A percentile compares a stretch with the other conserved stretches of the same genome.
Conservation (phyloP, 2,797 vertebrate species). For the Mormyrus proboscirostris region DNA sequence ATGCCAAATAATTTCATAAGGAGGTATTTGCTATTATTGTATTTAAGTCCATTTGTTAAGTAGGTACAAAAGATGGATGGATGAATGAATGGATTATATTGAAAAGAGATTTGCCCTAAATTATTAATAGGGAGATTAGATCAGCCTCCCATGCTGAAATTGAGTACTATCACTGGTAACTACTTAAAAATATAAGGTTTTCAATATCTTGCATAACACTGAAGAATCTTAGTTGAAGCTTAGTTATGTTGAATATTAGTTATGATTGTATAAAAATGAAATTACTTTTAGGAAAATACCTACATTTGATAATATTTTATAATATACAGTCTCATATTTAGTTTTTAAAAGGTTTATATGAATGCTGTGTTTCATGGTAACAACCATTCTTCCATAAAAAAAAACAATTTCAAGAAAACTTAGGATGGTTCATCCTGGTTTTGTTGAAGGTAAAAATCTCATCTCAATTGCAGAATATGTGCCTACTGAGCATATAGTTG, state of each 20-base stretch:
- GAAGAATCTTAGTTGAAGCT: not conserved
- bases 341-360: not conserved
- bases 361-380: not conserved
- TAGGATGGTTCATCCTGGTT: not conserved
- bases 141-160: not conserved
- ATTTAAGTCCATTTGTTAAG: not conserved
- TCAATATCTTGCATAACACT: too few species aligned
- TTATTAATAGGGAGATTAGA: not conserved
- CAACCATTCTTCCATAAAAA: not conserved
- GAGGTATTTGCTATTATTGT: not conserved
- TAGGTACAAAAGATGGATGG: not conserved
- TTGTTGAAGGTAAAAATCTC: not conserved
- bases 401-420: not conserved
- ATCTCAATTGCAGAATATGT: slow-evolving; percentile 8
- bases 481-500: slow-evolving; percentile 40
- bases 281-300: not conserved
- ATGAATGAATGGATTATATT: not conserved
- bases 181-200: not conserved
- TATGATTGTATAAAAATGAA: not conserved
- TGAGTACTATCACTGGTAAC: not conserved
- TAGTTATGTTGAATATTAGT: not conserved
- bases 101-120: not conserved
- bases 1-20: not conserved
- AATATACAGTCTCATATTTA: not conserved
- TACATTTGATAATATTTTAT: not conserved